Evolutionary conservation across 2,113 vertebrate species (phyloP), one percentile per base, ranked within the genome.

Genomic region (Chrysochloris asiatica): DNA sequence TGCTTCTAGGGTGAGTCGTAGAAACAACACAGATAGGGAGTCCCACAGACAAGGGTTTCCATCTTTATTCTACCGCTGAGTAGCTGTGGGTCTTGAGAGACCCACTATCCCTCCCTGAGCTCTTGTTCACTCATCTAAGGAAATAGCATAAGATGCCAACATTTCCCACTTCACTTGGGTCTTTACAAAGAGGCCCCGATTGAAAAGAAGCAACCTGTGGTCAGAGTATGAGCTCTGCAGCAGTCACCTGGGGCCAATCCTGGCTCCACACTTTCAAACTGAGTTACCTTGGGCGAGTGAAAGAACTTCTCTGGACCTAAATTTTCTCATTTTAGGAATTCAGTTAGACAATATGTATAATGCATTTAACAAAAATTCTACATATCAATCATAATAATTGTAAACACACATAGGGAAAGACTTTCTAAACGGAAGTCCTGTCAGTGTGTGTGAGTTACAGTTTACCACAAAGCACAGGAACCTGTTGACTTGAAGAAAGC

Each of bases 221-320:
- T 30, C 80, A 52, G 81, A 61, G 30, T 17, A 6, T 2, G 3
- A 22, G 2, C 48, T n/a, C 79, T 84, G 78, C 6, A 50, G n/a
- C 72, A 11, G 24, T 16, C 6, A 6, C 33, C 3, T 3, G 30
- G 30, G 19, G 17, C 33, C 47, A n/a, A 1, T 22, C 75, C 83
- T 47, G 38, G 61, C 59, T 79, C 26, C 14, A 4, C 13, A 1
- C 3, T 0, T 12, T 28, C 13, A 21, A 47, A n/a, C 86, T 83
- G 45, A 48, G 56, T 67, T 41, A 76, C 77, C 88, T 80, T 48
- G 24, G 72, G 24, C 67, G 54, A 79, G 78, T 69, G 45, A 59
- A 13, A 56, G 61, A 16, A 30, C 84, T 10, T 77, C 92, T 82
- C 78, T 45, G 14, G 73, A 33, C 52, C 41, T 72, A 9, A 2